These are phyloP conservation scores for Sclerurus mexicanus DNA, from an alignment of 2,113 vertebrate genomes.

Conservation along the genomic window DNA sequence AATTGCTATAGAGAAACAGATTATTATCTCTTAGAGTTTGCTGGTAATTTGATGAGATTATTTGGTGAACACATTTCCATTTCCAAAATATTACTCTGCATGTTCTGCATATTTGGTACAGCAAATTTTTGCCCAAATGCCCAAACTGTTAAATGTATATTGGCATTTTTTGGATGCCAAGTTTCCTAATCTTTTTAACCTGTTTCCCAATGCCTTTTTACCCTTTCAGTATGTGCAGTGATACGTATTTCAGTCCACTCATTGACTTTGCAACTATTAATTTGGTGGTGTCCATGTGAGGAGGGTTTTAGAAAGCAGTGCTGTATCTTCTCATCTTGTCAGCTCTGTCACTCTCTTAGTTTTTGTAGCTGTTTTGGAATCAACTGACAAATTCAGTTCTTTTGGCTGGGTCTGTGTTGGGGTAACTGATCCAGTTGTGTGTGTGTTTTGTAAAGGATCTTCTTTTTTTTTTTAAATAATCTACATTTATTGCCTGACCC, in stretches of 20 bases:
- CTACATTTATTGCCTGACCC: not conserved
- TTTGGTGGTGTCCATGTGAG: not conserved
- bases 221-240: rapidly evolving
- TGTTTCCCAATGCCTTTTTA: not conserved
- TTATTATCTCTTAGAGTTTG: not conserved
- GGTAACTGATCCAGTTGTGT: not conserved
- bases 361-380: not conserved
- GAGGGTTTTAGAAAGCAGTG: not conserved
- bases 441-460: not conserved
- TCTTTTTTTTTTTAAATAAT: not conserved
- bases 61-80: not conserved
- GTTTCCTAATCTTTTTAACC: not conserved
- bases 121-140: not conserved
- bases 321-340: not conserved
- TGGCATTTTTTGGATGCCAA: not conserved
- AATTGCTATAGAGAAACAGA: constrained; percentile 26
- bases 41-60: not conserved
- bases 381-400: not conserved
- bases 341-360: not conserved
- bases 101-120: not conserved
- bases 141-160: not conserved
- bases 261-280: not conserved
- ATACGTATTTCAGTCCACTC: not conserved
- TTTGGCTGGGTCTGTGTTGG: not conserved
- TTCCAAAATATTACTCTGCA: not conserved